phyloP scores from a whole-genome alignment of 1,140 invertebrate genomes.

The Micrasema minimum region DNA sequence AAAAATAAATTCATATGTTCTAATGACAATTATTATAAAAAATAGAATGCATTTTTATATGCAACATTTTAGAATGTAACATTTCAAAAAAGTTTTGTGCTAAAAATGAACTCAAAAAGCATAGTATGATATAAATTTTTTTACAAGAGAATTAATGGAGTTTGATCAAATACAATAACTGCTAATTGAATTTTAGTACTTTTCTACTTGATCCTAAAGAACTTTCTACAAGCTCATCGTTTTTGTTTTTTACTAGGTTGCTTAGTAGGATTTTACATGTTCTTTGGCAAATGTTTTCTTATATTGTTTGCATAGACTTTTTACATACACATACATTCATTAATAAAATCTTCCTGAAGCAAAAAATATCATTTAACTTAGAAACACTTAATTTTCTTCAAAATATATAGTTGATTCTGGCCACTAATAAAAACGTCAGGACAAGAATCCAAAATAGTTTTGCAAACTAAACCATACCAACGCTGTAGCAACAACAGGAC shows the following conservation, averaged over 20 bases:
- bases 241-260: constrained; percentile 15
- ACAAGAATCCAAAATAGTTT: constrained; percentile 6
- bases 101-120: no score
- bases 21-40: no score
- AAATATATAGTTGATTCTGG: constrained; percentile 6
- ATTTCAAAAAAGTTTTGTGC: no score
- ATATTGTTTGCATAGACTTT: constrained; percentile 11
- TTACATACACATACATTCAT: constrained; percentile 6
- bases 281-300: constrained; percentile 6
- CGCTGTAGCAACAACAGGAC: neutral
- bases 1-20: no score
- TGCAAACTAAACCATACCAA: constrained; percentile 12
- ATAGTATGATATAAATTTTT: no score
- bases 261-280: constrained; percentile 1
- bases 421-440: constrained; percentile 11
- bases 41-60: no score
- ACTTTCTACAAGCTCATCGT: constrained; percentile 5
- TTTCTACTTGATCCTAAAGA: neutral
- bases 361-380: constrained; percentile 7
- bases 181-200: no score
- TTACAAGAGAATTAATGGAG: no score
- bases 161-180: no score
- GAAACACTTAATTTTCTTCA: constrained; percentile 4
- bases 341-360: neutral
- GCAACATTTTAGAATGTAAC: no score